Evolutionary conservation across 2,888 invertebrate genomes (phyloP).

Genomic region (Dicranocentrus wangi): DNA sequence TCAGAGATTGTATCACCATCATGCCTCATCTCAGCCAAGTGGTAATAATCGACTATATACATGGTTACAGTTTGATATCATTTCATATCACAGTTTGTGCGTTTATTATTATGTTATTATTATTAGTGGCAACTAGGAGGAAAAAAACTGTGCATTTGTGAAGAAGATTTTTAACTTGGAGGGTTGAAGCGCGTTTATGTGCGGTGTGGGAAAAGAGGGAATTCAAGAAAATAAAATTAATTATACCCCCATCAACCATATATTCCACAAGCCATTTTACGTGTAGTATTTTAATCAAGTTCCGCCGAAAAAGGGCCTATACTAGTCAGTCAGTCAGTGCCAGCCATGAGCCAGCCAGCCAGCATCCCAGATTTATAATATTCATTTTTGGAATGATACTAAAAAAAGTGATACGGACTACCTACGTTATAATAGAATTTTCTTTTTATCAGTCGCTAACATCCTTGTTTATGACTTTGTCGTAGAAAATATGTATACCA

Average conservation of each 20-base stretch:
- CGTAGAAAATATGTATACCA: constrained; percentile 28
- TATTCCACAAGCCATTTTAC: constrained; percentile 41
- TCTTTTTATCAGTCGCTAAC: constrained; percentile 45
- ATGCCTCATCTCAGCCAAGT: too few relatives aligned
- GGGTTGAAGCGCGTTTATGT: too few relatives aligned
- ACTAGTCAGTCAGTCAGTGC: not conserved
- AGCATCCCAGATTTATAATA: constrained; percentile 34
- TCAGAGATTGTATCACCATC: too few relatives aligned
- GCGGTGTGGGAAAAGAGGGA: not conserved
- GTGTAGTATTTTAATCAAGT: constrained; percentile 32
- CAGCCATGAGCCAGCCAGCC: not conserved
- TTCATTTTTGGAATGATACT: constrained; percentile 53
- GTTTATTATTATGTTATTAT: too few relatives aligned
- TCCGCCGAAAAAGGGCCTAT: constrained; percentile 33
- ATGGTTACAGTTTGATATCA: too few relatives aligned
- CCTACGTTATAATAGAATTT: constrained; percentile 28
- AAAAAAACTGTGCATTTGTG: too few relatives aligned
- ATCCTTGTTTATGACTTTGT: constrained; percentile 53
- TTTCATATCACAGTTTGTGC: too few relatives aligned
- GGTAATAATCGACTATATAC: too few relatives aligned
- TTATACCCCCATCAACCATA: constrained; percentile 42
- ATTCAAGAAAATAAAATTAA: constrained; percentile 47
- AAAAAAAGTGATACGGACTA: too few relatives aligned
- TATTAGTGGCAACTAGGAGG: too few relatives aligned
- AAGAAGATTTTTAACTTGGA: too few relatives aligned